Percentiles rank a stretch among this genome's conserved stretches.
phyloP scores from a whole-genome alignment of 2,797 vertebrate species.

The Sphenodon punctatus region DNA sequence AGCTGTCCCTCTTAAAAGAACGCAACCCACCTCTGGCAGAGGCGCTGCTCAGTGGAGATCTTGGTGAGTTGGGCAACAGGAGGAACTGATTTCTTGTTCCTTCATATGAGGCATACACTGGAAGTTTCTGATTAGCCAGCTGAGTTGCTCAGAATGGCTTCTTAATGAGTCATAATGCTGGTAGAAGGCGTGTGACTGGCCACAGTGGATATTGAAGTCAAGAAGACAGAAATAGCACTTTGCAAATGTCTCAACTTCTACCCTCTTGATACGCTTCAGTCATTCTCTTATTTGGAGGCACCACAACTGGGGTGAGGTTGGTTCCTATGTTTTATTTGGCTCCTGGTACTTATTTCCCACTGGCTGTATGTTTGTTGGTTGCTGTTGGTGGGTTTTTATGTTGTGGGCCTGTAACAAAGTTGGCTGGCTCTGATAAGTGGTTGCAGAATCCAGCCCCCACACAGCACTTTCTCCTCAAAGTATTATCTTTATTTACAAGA shows the following conservation, averaged over 20 bases:
- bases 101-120: background rate
- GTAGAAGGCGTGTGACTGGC: background rate
- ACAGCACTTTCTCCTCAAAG: too few species aligned
- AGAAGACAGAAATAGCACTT: background rate
- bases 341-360: too few species aligned
- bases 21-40: conserved; percentile 94
- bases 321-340: background rate
- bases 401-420: too few species aligned
- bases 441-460: too few species aligned
- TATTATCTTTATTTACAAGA: too few species aligned
- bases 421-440: too few species aligned
- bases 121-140: background rate
- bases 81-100: background rate
- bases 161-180: background rate
- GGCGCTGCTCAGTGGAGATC: conserved; percentile 94
- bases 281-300: background rate
- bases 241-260: background rate
- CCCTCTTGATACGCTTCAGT: background rate
- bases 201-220: background rate
- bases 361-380: too few species aligned
- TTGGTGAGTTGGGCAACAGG: conserved; percentile 80
- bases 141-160: background rate
- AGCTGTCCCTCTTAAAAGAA: conserved; percentile 96
- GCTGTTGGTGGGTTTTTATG: too few species aligned
- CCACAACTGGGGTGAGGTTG: rapidly evolving